Conservation (phyloP, 1,140 invertebrate genomes). For the Temnothorax longispinosus region DNA sequence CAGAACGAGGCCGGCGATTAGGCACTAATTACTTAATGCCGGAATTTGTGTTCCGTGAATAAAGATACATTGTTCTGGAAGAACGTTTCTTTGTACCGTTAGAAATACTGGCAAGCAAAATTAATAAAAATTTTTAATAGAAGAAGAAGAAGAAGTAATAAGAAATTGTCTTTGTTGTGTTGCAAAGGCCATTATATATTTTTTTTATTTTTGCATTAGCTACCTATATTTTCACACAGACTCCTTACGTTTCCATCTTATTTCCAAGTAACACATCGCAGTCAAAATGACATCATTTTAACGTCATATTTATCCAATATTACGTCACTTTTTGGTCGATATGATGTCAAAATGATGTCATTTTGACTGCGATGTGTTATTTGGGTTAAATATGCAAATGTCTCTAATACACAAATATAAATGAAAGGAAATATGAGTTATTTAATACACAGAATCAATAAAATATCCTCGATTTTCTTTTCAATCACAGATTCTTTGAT, state of each 20-base stretch:
- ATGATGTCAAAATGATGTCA: too few species aligned
- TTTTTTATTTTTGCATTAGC: neutral
- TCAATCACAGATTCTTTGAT: neutral
- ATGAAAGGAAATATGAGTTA: neutral
- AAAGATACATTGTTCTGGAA: neutral
- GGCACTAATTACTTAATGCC: conserved; percentile 26
- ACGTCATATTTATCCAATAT: too few species aligned
- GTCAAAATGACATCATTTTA: too few species aligned
- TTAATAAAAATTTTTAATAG: neutral
- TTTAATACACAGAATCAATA: neutral
- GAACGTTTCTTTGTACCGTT: neutral
- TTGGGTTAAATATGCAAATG: neutral
- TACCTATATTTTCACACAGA: neutral
- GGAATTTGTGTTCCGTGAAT: neutral
- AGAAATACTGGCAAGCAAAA: neutral
- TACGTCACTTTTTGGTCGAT: too few species aligned
- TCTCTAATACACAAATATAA: neutral
- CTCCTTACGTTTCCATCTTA: neutral
- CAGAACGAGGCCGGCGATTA: neutral
- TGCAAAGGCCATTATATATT: neutral
- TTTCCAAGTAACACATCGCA: too few species aligned
- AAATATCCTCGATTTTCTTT: neutral
- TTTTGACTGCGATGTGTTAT: too few species aligned
- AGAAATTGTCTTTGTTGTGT: neutral
- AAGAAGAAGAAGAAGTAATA: neutral